phyloP scores from a whole-genome alignment of 2,888 invertebrate species.

The Endomychus coccineus region DNA sequence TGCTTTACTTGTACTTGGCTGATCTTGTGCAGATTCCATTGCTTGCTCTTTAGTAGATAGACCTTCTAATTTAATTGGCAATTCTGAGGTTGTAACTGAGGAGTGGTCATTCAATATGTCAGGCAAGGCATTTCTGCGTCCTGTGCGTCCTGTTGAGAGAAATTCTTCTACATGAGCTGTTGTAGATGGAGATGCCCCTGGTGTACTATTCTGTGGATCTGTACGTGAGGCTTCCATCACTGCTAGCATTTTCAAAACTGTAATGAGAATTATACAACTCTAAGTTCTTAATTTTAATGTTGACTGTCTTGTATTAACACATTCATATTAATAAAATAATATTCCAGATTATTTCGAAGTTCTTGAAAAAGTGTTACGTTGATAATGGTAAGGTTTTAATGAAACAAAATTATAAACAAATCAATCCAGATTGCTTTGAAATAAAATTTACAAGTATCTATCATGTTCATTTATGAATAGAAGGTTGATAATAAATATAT shows the following conservation, averaged over 20 bases:
- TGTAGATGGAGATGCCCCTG: constrained; percentile 10
- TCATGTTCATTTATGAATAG: no score
- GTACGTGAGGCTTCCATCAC: constrained; percentile 41
- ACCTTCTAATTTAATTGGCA: constrained; percentile 67
- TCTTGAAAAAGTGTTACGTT: no score
- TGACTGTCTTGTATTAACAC: no score
- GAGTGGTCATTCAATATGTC: constrained; percentile 69
- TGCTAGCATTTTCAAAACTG: constrained; percentile 43
- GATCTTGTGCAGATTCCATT: constrained; percentile 23
- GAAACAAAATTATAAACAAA: no score
- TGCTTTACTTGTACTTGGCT: constrained; percentile 29
- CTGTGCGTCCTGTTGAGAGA: constrained; percentile 76
- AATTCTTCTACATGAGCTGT: constrained; percentile 51
- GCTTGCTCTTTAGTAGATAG: constrained; percentile 54
- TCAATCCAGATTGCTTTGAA: no score
- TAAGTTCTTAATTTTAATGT: no score
- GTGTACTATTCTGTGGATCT: constrained; percentile 12
- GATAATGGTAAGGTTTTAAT: no score
- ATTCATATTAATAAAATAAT: no score
- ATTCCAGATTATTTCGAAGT: no score
- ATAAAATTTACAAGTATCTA: no score
- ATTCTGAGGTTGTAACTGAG: constrained; percentile 64
- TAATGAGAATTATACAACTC: no score
- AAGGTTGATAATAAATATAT: no score
- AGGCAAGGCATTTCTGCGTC: constrained; percentile 80